Base-by-base conservation (phyloP, 1,140 invertebrate species). In the Drosophila littoralis region DNA sequence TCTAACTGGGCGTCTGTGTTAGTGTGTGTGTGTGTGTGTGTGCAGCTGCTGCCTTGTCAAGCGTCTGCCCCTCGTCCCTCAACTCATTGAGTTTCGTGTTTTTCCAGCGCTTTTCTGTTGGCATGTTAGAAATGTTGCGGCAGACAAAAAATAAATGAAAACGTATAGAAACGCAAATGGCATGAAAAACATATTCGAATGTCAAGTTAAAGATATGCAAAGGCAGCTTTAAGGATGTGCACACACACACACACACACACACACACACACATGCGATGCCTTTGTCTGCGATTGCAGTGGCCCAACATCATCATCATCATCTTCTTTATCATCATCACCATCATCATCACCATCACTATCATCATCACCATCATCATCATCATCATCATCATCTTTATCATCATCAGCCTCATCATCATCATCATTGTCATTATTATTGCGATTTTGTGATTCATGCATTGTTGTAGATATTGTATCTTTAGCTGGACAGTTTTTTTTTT, bases 151-250 rank as follows among this genome's bases (percentile, higher is more conserved):
- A 32, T 9, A 48, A 13, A 22, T 28, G 59, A 15, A 40, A 38
- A 15, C 15, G 12, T 9, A 42, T 22, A 1, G 13, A 13, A 50
- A 36, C 7, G 33, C 9, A 8, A 6, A 12, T 10, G 5, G 12
- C n/a, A 42, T 32, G 15, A 43, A 57, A 55, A 60, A 17, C 48
- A 43, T 60, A 88, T 88, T 86, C 88, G 84, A 88, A 86, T 86
- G 83, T 86, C 83, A 57, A 50, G 32, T 17, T 54, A 78, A 63
- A 69, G 70, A 52, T 13, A 42, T 58, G 63, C 46, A 46, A 48
- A 48, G 65, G 38, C 57, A 28, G 43, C 68, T 65, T 71, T 50
- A 57, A 71, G 59, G 28, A 75, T 72, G 52, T 52, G 63, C 22
- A 28, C 43, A 55, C 42, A 33, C 36, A 51, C 35, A 45, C 8